Evolutionary conservation across 2,888 invertebrate species (phyloP).

Genomic region (Chrysotoxum bicinctum): DNA sequence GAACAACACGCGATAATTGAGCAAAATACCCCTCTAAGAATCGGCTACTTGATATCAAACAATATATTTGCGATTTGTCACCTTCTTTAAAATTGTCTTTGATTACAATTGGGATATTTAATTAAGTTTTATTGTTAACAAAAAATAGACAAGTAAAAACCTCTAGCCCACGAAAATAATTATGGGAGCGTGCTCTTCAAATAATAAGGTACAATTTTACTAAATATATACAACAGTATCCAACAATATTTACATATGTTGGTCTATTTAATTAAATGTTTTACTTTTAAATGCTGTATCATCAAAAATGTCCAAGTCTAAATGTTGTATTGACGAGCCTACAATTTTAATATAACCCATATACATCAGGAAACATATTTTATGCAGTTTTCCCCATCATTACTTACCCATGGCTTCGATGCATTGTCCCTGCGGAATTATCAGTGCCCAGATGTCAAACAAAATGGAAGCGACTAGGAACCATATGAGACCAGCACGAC

Average conservation of each 20-base stretch:
- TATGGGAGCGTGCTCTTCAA: too few species aligned
- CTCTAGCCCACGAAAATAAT: too few species aligned
- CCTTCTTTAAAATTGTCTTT: too few species aligned
- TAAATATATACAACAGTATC: too few species aligned
- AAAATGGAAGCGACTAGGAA: conserved; percentile 86
- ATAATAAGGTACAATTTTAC: too few species aligned
- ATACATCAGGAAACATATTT: conserved; percentile 1
- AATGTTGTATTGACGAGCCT: neutral
- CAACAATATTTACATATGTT: neutral
- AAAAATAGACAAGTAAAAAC: too few species aligned
- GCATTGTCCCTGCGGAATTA: conserved; percentile 83
- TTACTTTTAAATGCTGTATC: neutral
- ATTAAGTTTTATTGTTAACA: too few species aligned
- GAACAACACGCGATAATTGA: too few species aligned
- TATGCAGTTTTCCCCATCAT: conserved; percentile 44
- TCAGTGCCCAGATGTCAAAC: conserved; percentile 85
- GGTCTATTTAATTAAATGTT: neutral
- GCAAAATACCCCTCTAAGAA: too few species aligned
- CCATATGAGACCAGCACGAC: conserved; percentile 87
- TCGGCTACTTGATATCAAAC: too few species aligned
- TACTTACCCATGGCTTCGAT: conserved; percentile 78
- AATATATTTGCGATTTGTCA: too few species aligned
- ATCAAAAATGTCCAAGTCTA: neutral
- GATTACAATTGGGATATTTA: too few species aligned
- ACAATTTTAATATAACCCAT: neutral